Evolutionary conservation across 2,888 invertebrate species (phyloP).

Genomic region (Drosophila atripex): DNA sequence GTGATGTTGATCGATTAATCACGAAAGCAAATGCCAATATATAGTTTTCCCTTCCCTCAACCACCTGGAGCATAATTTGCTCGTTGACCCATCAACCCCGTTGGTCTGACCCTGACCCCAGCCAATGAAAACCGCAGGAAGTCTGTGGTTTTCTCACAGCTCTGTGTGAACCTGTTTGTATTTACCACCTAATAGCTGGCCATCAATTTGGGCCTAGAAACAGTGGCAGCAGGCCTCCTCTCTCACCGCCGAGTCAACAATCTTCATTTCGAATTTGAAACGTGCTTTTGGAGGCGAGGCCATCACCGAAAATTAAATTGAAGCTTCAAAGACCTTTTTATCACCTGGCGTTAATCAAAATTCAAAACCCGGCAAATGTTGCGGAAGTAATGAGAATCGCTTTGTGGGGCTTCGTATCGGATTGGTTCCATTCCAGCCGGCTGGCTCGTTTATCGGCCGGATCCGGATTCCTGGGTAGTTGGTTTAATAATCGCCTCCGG

Average conservation of each 20-base stretch:
- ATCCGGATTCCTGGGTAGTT: conserved; percentile 19
- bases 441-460: conserved; percentile 31
- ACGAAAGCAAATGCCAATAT: conserved; percentile 39
- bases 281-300: conserved; percentile 20
- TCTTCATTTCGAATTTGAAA: conserved; percentile 34
- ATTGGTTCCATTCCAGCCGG: conserved; percentile 32
- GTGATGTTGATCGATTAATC: conserved; percentile 72
- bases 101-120: conserved; percentile 26
- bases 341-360: conserved; percentile 54
- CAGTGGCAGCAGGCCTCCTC: background rate
- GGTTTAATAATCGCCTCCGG: conserved; percentile 34
- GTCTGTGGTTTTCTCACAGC: conserved; percentile 50
- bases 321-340: conserved; percentile 42
- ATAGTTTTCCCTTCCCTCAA: background rate
- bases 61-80: conserved; percentile 5
- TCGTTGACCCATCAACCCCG: conserved; percentile 14
- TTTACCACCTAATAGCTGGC: conserved; percentile 56
- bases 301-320: conserved; percentile 48
- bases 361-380: conserved; percentile 47
- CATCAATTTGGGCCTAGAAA: conserved; percentile 54
- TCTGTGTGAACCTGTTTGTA: conserved; percentile 12
- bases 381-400: conserved; percentile 61
- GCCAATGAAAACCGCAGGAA: conserved; percentile 17
- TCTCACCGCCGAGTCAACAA: conserved; percentile 4
- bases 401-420: conserved; percentile 37